phyloP scores from a whole-genome alignment of 1,140 invertebrate species.

The Amphibalanus amphitrite region DNA sequence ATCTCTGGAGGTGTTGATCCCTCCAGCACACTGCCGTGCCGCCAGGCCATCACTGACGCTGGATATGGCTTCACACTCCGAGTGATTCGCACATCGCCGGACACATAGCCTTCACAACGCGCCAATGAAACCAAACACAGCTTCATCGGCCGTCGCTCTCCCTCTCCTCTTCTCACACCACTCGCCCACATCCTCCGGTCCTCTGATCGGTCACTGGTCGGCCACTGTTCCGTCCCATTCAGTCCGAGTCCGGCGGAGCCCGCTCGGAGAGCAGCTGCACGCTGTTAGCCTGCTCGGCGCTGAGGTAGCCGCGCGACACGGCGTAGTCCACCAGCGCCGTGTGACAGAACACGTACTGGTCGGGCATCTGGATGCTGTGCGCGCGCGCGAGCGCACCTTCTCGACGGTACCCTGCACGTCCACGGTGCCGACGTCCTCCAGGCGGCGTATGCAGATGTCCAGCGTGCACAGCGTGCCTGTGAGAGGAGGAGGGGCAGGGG shows the following conservation, averaged over 20 bases:
- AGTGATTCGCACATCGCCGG: no score
- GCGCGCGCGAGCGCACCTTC: constrained; percentile 76
- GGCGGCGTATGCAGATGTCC: constrained; percentile 79
- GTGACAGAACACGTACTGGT: constrained; percentile 98
- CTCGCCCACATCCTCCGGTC: no score
- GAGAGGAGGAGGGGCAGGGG: constrained; percentile 17
- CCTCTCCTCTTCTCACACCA: no score
- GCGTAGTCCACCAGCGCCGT: constrained; percentile 85
- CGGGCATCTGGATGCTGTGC: constrained; percentile 94
- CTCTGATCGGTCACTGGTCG: no score
- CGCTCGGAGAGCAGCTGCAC: not conserved
- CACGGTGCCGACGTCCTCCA: constrained; percentile 71
- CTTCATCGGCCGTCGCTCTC: no score
- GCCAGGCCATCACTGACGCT: not conserved
- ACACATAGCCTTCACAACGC: no score
- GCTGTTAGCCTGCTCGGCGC: not conserved
- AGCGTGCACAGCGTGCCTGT: constrained; percentile 90
- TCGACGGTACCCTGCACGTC: constrained; percentile 86
- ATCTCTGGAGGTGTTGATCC: no score
- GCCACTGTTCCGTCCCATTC: not conserved
- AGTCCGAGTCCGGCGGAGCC: not conserved
- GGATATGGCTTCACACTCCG: not conserved
- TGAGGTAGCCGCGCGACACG: not conserved
- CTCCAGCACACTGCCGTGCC: no score
- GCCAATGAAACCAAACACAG: no score